A percentile compares a stretch with the other conserved stretches of the same genome.
phyloP scores from a whole-genome alignment of 2,797 vertebrate species.

The Cyclura pinguis region DNA sequence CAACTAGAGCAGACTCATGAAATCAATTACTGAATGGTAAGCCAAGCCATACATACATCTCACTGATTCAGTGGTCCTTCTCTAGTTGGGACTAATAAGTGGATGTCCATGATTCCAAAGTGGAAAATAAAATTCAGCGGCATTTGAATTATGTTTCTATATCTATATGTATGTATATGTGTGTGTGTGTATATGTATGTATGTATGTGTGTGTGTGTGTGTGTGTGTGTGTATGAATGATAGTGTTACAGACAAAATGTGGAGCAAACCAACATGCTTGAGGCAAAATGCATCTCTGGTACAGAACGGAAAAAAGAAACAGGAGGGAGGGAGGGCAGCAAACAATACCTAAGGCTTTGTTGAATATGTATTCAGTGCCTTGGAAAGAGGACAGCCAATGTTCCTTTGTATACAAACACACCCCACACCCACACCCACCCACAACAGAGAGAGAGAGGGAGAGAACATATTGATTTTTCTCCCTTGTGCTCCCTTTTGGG shows the following conservation, averaged over 20 bases:
- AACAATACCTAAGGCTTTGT: conserved; percentile 28
- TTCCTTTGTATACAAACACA: neutral
- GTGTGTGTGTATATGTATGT: no score
- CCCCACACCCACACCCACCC: neutral
- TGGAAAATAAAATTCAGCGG: neutral
- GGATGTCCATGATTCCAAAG: neutral
- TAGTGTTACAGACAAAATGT: neutral
- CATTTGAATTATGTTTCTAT: neutral
- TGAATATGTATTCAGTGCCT: conserved; percentile 19
- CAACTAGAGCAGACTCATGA: no score
- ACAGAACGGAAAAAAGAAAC: neutral
- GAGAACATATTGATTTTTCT: conserved; percentile 45
- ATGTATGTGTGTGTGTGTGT: no score
- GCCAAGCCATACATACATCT: no score
- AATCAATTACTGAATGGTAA: no score
- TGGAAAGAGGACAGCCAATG: conserved; percentile 28
- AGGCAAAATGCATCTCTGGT: neutral
- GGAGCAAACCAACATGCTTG: neutral
- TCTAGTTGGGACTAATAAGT: no score
- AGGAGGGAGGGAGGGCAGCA: neutral
- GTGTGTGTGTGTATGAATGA: no score
- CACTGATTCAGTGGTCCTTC: no score
- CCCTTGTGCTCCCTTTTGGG: conserved; percentile 28
- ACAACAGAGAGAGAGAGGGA: neutral
- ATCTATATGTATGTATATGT: no score